phyloP scores from a whole-genome alignment of 2,113 vertebrate species.

The Gobio gobio region DNA sequence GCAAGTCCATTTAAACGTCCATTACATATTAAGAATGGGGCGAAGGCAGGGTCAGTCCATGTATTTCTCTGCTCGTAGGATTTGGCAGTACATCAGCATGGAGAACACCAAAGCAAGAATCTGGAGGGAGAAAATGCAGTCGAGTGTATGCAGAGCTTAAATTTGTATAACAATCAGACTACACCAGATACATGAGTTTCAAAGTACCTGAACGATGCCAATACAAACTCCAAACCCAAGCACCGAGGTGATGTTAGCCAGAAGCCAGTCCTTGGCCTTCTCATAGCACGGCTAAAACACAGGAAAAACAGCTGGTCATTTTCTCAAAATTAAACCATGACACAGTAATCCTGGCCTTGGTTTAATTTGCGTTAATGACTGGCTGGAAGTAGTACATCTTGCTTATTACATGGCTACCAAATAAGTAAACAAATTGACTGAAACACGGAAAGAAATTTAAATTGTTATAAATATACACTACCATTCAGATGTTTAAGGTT shows the following conservation, averaged over 20 bases:
- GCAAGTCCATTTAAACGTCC: background rate
- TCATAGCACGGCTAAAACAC: conserved; percentile 79
- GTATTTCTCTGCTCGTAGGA: conserved; percentile 78
- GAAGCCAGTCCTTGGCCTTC: conserved; percentile 80
- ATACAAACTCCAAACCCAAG: conserved; percentile 83
- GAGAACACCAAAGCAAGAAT: conserved; percentile 83
- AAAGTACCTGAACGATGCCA: conserved; percentile 80
- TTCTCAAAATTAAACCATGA: background rate
- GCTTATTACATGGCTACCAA: background rate
- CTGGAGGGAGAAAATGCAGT: conserved; percentile 58
- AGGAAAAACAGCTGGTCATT: background rate
- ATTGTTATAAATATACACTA: too few relatives aligned
- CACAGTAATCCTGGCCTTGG: background rate
- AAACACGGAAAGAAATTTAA: background rate
- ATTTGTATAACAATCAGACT: background rate
- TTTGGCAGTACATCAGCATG: conserved; percentile 85
- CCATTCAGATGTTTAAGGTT: too few relatives aligned
- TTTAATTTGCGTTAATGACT: background rate
- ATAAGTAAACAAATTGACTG: background rate
- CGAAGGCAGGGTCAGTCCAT: conserved; percentile 69
- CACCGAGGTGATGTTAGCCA: conserved; percentile 79
- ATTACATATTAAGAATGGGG: conserved; percentile 12
- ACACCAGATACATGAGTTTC: background rate
- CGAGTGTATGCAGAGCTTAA: background rate
- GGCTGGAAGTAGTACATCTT: background rate